Evolutionary conservation across 2,888 invertebrate genomes (phyloP).

Genomic region (Tolmerus cingulatus): DNA sequence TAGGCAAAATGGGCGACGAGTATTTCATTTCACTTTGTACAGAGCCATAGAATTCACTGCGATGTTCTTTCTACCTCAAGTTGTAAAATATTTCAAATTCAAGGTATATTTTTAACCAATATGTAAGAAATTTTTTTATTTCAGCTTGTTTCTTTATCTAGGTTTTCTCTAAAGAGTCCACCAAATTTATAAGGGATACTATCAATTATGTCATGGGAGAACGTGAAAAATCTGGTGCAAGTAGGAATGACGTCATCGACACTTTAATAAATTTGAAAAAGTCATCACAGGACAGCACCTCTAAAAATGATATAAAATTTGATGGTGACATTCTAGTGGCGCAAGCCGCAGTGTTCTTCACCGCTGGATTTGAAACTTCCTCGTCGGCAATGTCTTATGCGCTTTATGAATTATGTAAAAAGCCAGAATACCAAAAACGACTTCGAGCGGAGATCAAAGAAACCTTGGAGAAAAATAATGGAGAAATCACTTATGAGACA

Average conservation of each 20-base stretch:
- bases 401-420: conserved; percentile 62
- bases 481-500: conserved; percentile 60
- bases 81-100: conserved; percentile 58
- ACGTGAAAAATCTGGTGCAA: conserved; percentile 59
- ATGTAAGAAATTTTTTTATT: conserved; percentile 36
- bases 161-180: conserved; percentile 54
- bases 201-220: conserved; percentile 62
- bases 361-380: conserved; percentile 62
- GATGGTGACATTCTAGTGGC: conserved; percentile 60
- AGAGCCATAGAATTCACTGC: conserved; percentile 60
- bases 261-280: conserved; percentile 59
- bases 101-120: conserved; percentile 52
- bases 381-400: conserved; percentile 64
- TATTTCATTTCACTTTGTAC: conserved; percentile 58
- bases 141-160: not conserved
- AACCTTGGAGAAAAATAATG: conserved; percentile 57
- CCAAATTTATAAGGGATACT: conserved; percentile 59
- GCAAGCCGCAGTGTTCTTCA: conserved; percentile 62
- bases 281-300: conserved; percentile 39
- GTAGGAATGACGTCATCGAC: conserved; percentile 60
- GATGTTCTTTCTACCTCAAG: conserved; percentile 63
- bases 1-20: conserved; percentile 60
- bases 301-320: conserved; percentile 48
- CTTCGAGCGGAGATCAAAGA: conserved; percentile 62
- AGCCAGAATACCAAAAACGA: conserved; percentile 61